phyloP scores from a whole-genome alignment of 2,797 vertebrate genomes.

The Argyrosomus regius region DNA sequence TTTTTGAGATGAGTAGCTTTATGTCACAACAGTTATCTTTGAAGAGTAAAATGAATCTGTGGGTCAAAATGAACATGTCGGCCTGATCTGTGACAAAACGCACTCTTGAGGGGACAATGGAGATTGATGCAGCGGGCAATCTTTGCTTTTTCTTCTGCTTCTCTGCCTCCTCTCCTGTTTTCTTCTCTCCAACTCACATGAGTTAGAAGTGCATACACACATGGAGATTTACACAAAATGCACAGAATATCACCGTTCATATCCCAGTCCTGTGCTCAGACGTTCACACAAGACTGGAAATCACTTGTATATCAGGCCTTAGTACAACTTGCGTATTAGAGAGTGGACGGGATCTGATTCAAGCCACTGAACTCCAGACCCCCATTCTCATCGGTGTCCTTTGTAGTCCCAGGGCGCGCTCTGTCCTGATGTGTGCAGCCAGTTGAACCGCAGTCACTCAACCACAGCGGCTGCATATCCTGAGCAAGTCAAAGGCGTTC shows the following conservation, averaged over 20 bases:
- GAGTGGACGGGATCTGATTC: conserved; percentile 46
- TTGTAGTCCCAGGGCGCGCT: conserved; percentile 47
- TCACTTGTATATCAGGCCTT: conserved; percentile 12
- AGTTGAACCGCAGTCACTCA: conserved; percentile 58
- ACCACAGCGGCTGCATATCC: conserved; percentile 51
- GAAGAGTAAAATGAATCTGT: conserved; percentile 27
- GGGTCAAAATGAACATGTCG: conserved; percentile 29
- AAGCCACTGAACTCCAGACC: conserved; percentile 60
- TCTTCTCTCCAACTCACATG: neutral
- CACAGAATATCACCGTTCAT: conserved; percentile 29
- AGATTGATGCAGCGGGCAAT: conserved; percentile 59
- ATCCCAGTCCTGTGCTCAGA: neutral
- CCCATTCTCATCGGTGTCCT: conserved; percentile 60
- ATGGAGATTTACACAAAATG: conserved; percentile 7
- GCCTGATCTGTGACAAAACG: conserved; percentile 50
- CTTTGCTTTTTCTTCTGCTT: conserved; percentile 33
- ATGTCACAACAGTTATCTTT: conserved; percentile 41
- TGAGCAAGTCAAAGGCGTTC: conserved; percentile 35
- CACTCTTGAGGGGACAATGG: conserved; percentile 50
- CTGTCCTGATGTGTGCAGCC: conserved; percentile 74
- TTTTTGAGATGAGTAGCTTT: conserved; percentile 33
- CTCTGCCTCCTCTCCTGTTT: neutral
- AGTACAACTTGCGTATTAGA: conserved; percentile 26
- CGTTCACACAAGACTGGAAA: conserved; percentile 33
- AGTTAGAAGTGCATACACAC: neutral